Percentiles rank a stretch among this genome's conserved stretches.
phyloP scores from a whole-genome alignment of 2,113 vertebrate genomes.

The Oncorhynchus gorbuscha region DNA sequence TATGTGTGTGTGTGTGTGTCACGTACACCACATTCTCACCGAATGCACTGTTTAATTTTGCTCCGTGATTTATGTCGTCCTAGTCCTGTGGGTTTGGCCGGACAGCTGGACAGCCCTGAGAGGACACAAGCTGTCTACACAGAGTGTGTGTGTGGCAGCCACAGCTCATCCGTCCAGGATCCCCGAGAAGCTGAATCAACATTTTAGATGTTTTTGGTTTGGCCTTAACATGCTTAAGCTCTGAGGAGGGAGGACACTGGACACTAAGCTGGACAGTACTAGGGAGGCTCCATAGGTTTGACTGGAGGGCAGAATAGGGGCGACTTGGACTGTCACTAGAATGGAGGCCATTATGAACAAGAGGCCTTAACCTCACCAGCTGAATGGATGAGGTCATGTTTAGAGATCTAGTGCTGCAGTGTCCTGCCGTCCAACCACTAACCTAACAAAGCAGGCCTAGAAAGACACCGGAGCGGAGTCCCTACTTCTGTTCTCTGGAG shows the following conservation, averaged over 20 bases:
- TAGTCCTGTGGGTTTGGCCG: conserved; percentile 56
- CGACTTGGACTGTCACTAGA: too few relatives aligned
- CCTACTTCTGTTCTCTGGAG: too few relatives aligned
- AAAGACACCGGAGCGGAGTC: too few relatives aligned
- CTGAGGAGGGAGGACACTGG: neutral
- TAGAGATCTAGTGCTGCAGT: too few relatives aligned
- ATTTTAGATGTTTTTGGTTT: conserved; percentile 55
- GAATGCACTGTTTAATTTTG: conserved; percentile 39
- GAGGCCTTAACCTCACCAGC: too few relatives aligned
- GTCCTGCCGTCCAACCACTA: too few relatives aligned
- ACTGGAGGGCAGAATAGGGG: neutral
- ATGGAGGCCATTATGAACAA: too few relatives aligned
- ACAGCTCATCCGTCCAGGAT: conserved; percentile 59
- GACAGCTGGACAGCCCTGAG: conserved; percentile 51
- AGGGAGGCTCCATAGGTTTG: neutral
- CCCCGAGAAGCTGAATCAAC: conserved; percentile 66
- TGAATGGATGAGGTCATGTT: too few relatives aligned
- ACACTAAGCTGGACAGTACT: neutral
- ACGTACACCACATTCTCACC: conserved; percentile 19
- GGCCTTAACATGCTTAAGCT: conserved; percentile 40
- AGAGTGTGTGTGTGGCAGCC: conserved; percentile 12
- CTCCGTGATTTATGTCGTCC: conserved; percentile 62
- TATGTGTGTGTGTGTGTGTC: neutral
- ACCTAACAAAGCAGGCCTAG: too few relatives aligned
- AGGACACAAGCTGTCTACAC: conserved; percentile 3